A percentile compares a stretch with the other conserved stretches of the same genome.
Conservation (phyloP, 2,888 invertebrate species). For the Drosophila mercatorum region DNA sequence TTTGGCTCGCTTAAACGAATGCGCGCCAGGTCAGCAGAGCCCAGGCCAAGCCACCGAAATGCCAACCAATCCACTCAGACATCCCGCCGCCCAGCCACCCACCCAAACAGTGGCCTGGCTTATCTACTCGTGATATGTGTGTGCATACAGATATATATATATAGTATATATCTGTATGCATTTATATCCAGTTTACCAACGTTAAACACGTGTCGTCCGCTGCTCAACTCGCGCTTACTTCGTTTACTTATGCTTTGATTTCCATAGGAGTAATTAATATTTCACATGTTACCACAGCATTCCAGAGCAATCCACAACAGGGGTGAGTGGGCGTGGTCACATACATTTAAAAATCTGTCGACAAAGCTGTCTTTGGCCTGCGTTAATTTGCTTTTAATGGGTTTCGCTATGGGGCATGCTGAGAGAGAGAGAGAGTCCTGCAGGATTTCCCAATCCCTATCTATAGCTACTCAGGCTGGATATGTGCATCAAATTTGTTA, state of each 20-base stretch:
- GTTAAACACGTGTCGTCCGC: constrained; percentile 45
- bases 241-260: constrained; percentile 64
- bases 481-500: too few species aligned
- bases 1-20: constrained; percentile 47
- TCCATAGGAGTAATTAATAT: constrained; percentile 61
- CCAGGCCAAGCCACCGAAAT: not conserved
- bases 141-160: not conserved
- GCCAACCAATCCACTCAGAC: too few species aligned
- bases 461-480: too few species aligned
- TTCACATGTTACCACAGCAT: constrained; percentile 10
- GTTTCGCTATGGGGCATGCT: not conserved
- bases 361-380: not conserved
- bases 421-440: not conserved
- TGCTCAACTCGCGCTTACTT: constrained; percentile 52
- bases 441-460: too few species aligned
- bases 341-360: not conserved
- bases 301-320: not conserved
- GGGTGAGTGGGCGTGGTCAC: not conserved
- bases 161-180: not conserved
- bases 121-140: not conserved
- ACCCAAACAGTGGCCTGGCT: constrained; percentile 1
- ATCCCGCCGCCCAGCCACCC: too few species aligned
- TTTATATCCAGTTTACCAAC: not conserved
- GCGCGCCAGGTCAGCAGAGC: constrained; percentile 16
- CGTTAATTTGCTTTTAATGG: not conserved